Percentiles rank a stretch among this genome's conserved stretches.
These are phyloP conservation scores for Enteromius anoplus DNA, from an alignment of 2,797 vertebrate species.

Conservation along the genomic window DNA sequence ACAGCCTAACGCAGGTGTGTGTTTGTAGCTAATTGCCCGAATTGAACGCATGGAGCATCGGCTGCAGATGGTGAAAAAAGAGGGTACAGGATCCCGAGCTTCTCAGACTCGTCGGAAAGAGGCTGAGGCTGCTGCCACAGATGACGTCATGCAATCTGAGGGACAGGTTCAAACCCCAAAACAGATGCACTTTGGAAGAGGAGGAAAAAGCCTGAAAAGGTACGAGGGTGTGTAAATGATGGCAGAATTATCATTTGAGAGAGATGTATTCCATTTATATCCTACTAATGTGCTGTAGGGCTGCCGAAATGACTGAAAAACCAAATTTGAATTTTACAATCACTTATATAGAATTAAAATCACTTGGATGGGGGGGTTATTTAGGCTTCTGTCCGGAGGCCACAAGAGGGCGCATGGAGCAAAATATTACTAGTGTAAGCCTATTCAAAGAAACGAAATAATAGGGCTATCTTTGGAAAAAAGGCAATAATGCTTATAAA, in stretches of 20 bases:
- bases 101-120: conserved; percentile 59
- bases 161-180: conserved; percentile 71
- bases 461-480: no score
- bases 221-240: conserved; percentile 54
- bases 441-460: no score
- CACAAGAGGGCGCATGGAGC: no score
- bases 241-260: not conserved
- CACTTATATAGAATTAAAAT: no score
- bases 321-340: no score
- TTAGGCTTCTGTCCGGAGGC: no score
- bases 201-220: conserved; percentile 85
- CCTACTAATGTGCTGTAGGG: not conserved
- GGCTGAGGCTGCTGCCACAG: conserved; percentile 60
- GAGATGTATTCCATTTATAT: not conserved
- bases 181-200: conserved; percentile 78
- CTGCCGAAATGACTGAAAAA: no score
- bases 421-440: no score
- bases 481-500: no score
- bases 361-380: no score
- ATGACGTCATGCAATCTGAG: conserved; percentile 34
- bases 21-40: conserved; percentile 80
- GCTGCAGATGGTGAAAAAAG: conserved; percentile 87
- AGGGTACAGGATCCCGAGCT: conserved; percentile 79
- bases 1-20: not conserved
- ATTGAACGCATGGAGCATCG: conserved; percentile 89